A percentile compares a stretch with the other conserved stretches of the same genome.
These are phyloP conservation scores for Ips typographus DNA, from an alignment of 1,140 invertebrate species.

Conservation along the genomic window DNA sequence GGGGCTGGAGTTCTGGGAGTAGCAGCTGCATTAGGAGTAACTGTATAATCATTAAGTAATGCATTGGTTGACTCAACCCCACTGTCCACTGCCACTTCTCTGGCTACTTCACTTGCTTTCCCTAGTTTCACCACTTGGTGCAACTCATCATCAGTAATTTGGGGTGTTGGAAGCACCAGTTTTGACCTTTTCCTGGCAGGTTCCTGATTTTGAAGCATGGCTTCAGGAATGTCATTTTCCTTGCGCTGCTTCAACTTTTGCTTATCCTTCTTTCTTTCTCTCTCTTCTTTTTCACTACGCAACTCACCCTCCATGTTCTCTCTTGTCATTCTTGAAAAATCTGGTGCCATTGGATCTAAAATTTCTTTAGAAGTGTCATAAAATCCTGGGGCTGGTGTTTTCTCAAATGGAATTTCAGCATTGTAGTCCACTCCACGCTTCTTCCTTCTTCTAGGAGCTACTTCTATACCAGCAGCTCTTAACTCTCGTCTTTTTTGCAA, in stretches of 20 bases:
- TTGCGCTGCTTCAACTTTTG: conserved; percentile 92
- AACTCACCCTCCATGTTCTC: conserved; percentile 93
- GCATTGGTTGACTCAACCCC: conserved; percentile 81
- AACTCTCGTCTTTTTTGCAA: conserved; percentile 96
- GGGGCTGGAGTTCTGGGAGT: conserved; percentile 88
- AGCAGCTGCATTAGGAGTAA: conserved; percentile 73
- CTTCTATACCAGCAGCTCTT: conserved; percentile 94
- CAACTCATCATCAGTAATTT: conserved; percentile 92
- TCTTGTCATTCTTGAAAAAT: conserved; percentile 87
- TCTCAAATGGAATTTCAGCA: conserved; percentile 97
- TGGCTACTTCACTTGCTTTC: conserved; percentile 89
- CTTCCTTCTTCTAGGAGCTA: conserved; percentile 70
- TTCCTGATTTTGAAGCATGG: conserved; percentile 87
- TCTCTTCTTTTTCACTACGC: conserved; percentile 85
- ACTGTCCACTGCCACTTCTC: conserved; percentile 86
- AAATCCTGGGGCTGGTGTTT: conserved; percentile 86
- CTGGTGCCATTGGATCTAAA: conserved; percentile 83
- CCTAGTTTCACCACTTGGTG: conserved; percentile 97
- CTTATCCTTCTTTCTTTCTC: conserved; percentile 86
- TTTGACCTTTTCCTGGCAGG: conserved; percentile 88
- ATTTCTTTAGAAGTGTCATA: conserved; percentile 89
- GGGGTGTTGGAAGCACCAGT: conserved; percentile 92
- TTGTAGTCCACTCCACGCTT: conserved; percentile 97
- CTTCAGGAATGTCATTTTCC: conserved; percentile 93
- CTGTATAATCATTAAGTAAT: conserved; percentile 87